Evolutionary conservation across 1,140 invertebrate species (phyloP).

Genomic region (Conus ventricosus): DNA sequence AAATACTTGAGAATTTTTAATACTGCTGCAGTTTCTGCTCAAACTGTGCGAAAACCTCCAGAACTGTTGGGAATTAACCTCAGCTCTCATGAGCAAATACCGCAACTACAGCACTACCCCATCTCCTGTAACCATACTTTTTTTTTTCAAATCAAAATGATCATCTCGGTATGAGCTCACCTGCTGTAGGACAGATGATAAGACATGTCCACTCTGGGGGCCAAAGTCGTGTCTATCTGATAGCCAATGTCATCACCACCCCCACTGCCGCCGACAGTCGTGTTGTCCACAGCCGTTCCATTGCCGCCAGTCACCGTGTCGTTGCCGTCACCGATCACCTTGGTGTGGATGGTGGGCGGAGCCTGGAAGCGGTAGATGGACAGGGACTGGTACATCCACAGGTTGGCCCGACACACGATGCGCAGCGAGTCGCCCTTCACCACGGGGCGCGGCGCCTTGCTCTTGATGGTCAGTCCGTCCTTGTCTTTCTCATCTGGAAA

Average conservation of each 20-base stretch:
- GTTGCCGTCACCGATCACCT: not conserved
- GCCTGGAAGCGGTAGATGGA: not conserved
- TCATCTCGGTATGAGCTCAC: not conserved
- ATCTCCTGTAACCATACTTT: too few species aligned
- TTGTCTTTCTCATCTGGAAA: conserved; percentile 17
- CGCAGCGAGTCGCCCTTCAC: conserved; percentile 46
- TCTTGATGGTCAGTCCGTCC: not conserved
- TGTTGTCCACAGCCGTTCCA: not conserved
- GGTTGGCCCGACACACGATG: conserved; percentile 47
- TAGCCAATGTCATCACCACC: not conserved
- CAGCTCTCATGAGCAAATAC: too few species aligned
- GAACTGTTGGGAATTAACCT: too few species aligned
- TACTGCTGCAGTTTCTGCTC: too few species aligned
- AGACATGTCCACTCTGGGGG: not conserved
- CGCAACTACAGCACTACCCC: too few species aligned
- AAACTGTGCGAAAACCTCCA: too few species aligned
- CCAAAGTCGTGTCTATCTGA: not conserved
- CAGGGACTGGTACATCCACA: conserved; percentile 45
- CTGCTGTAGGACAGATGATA: conserved; percentile 12
- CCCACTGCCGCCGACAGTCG: not conserved
- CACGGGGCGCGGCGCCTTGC: not conserved
- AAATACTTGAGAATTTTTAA: too few species aligned
- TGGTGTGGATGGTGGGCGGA: not conserved
- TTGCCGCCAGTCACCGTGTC: not conserved
- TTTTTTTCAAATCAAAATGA: too few species aligned